phyloP scores from a whole-genome alignment of 2,797 vertebrate genomes.

The Coranthus polyacanthus region DNA sequence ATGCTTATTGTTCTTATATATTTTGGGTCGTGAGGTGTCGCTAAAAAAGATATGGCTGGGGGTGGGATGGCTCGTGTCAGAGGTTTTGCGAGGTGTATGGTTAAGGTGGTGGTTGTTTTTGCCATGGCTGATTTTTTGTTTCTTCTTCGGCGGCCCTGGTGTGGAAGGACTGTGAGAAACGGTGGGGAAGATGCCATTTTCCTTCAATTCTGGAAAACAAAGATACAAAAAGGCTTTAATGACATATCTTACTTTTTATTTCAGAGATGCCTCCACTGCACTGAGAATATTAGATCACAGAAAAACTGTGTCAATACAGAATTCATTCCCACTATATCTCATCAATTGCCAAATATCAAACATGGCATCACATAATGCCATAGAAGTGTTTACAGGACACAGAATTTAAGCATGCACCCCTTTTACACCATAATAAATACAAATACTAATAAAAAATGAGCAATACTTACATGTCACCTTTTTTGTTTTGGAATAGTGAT shows the following conservation, averaged over 20 bases:
- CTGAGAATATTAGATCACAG: not conserved
- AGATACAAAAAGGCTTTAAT: slow-evolving; percentile 6
- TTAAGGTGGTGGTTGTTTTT: slow-evolving; percentile 44
- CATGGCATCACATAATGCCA: not conserved
- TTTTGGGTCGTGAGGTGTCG: slow-evolving; percentile 34
- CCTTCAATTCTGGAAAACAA: slow-evolving; percentile 70
- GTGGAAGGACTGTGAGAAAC: slow-evolving; percentile 14
- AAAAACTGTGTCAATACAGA: too few relatives aligned
- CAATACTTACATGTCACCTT: too few relatives aligned
- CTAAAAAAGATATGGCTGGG: slow-evolving; percentile 60
- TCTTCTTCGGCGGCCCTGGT: slow-evolving; percentile 74
- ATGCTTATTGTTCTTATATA: slow-evolving; percentile 26
- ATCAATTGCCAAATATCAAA: not conserved
- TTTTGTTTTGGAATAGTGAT: too few relatives aligned
- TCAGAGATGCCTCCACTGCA: not conserved
- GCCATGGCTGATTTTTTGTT: slow-evolving; percentile 60
- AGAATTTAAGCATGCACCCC: not conserved
- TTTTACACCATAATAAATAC: too few relatives aligned
- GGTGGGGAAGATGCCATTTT: slow-evolving; percentile 42
- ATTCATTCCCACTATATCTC: not conserved
- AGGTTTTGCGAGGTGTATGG: slow-evolving; percentile 23
- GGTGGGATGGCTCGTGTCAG: slow-evolving; percentile 30
- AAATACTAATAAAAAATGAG: too few relatives aligned
- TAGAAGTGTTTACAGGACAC: not conserved
- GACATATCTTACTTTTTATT: not conserved